Evolutionary conservation across 2,888 invertebrate species (phyloP).

Genomic region (Entomobrya proxima): DNA sequence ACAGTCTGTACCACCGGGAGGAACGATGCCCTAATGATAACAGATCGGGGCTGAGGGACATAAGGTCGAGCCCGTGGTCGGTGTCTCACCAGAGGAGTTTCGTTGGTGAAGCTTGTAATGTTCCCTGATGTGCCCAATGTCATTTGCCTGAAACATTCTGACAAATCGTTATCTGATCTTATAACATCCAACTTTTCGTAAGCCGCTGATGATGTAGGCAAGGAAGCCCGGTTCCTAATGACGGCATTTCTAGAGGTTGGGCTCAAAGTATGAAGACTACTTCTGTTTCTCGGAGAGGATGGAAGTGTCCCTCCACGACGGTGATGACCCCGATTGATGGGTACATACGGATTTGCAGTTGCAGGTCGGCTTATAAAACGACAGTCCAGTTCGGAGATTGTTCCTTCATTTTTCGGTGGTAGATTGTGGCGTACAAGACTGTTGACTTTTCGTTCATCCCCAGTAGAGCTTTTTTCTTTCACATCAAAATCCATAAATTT

Average conservation of each 20-base stretch:
- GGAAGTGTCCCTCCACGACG: background rate
- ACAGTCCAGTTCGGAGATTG: conserved; percentile 1
- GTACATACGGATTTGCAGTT: conserved; percentile 14
- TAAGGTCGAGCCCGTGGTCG: conserved; percentile 49
- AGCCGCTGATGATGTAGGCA: background rate
- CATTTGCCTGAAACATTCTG: conserved; percentile 36
- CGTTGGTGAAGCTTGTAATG: background rate
- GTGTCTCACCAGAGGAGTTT: conserved; percentile 35
- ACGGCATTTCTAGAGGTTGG: background rate
- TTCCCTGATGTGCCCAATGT: background rate
- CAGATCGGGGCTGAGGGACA: conserved; percentile 52
- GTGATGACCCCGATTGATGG: background rate
- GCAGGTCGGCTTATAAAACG: background rate
- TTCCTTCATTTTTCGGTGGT: background rate
- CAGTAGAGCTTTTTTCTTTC: conserved; percentile 4
- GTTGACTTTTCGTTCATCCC: background rate
- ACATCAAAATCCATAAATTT: conserved; percentile 51
- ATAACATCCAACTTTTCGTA: conserved; percentile 32
- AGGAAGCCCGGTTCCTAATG: background rate
- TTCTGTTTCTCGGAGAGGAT: background rate
- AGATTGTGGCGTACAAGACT: background rate
- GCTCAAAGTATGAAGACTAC: conserved; percentile 10
- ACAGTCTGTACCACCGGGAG: conserved; percentile 49
- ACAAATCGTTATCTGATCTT: conserved; percentile 44
- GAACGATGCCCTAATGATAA: conserved; percentile 55